Conservation (phyloP, 2,797 vertebrate genomes). For the Cephalopachus bancanus region DNA sequence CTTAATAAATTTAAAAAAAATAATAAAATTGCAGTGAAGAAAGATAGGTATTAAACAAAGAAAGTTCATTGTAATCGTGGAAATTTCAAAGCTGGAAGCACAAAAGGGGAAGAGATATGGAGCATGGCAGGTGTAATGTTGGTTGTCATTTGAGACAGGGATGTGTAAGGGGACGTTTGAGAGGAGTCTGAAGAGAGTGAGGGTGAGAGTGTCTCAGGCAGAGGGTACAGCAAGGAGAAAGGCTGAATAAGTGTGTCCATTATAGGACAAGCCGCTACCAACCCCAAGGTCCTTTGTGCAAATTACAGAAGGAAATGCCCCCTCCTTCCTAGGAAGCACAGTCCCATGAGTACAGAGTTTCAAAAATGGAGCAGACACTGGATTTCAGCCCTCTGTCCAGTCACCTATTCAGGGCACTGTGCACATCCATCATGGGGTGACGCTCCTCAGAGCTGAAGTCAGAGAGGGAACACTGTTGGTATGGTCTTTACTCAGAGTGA, state of each 20-base stretch:
- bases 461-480: too few species aligned
- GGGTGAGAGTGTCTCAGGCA: background rate
- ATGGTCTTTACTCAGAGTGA: background rate
- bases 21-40: background rate
- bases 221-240: too few species aligned
- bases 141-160: background rate
- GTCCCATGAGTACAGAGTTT: background rate
- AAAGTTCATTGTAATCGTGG: background rate
- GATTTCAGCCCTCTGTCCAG: too few species aligned
- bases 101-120: too few species aligned
- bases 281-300: background rate
- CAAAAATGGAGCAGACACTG: accelerated
- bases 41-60: background rate
- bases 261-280: background rate
- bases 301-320: background rate
- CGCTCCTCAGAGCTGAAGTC: background rate
- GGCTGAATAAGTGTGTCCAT: accelerated
- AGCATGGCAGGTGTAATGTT: too few species aligned
- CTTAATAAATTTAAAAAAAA: background rate
- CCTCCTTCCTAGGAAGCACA: background rate
- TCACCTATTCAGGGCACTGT: background rate
- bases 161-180: background rate
- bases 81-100: background rate
- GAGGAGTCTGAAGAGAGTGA: background rate
- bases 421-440: background rate